Base-by-base conservation (phyloP, 2,888 invertebrate genomes). In the Desoria tigrina region DNA sequence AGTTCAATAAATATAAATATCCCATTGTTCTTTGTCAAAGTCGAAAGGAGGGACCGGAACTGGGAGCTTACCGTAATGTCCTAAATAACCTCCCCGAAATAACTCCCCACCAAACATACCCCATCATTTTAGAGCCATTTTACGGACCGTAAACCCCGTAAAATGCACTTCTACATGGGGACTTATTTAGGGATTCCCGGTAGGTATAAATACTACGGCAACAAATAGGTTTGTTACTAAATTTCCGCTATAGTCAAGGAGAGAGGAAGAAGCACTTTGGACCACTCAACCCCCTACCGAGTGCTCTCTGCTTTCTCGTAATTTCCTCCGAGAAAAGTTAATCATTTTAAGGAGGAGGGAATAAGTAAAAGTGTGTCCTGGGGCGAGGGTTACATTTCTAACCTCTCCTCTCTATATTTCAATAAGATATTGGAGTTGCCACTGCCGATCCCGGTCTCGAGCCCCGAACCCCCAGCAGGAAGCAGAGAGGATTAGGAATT, bases 261-360 rank as follows among this genome's bases (percentile, higher is more conserved):
- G 16, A 51, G 23, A 49, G 26, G 7, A 24, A 53, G 53, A 24
- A 3, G 11, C 51, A 53, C 27, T 57, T 64, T 28, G 55, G 50
- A 58, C 51, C 59, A 64, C 59, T 64, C 63, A 59, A 65, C 64
- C 64, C 64, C 64, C 64, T 58, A 27, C 60, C 49, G 59, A 59
- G 59, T 53, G 53, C 60, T 59, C 58, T 58, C 42, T 45, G 57
- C 57, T 45, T 54, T 58, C 64, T 59, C 27, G 64, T 65, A 65
- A 65, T 65, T 65, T 65, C 64, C 59, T 59, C 42, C 59, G 64
- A 65, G 64, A 59, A 65, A 65, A 65, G 64, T 65, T 65, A 65
- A 65, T 65, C 64, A 65, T 65, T 65, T 65, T 42, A 65, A 60
- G 64, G 37, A 51, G 24, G 6, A 24, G 21, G 45, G 45, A 21